Evolutionary conservation across 2,888 invertebrate genomes (phyloP).

Genomic region (Amblyteles armatorius): DNA sequence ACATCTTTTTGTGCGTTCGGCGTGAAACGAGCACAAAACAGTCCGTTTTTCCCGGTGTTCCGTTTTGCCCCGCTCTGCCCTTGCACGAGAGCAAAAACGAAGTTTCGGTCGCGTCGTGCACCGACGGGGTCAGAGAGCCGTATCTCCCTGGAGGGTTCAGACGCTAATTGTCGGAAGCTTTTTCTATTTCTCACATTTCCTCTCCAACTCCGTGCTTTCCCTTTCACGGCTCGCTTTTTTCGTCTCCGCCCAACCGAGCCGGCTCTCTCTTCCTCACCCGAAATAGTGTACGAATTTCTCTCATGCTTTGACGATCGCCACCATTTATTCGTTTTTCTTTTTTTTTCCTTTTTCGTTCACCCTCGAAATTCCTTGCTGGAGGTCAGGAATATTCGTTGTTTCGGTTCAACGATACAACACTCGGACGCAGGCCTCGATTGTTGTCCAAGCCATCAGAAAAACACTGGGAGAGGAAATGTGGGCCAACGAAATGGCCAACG

Average conservation of each 20-base stretch:
- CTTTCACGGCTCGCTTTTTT: constrained; percentile 26
- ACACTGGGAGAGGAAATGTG: neutral
- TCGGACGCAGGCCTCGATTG: constrained; percentile 16
- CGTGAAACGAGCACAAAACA: neutral
- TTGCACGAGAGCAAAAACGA: constrained; percentile 20
- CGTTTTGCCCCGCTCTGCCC: neutral
- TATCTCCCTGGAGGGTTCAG: constrained; percentile 49
- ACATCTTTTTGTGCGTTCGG: neutral
- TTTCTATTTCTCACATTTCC: constrained; percentile 41
- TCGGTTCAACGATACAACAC: constrained; percentile 21
- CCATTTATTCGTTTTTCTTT: constrained; percentile 3
- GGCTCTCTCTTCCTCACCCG: neutral
- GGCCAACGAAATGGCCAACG: constrained; percentile 12
- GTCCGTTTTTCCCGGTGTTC: neutral
- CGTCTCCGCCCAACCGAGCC: constrained; percentile 22
- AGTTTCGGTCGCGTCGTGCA: constrained; percentile 15
- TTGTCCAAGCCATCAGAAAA: constrained; percentile 26
- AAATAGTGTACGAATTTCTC: constrained; percentile 19
- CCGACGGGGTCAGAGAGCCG: constrained; percentile 11
- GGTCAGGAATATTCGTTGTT: constrained; percentile 15
- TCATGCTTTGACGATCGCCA: neutral
- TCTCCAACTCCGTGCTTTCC: constrained; percentile 11
- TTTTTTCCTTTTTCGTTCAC: neutral
- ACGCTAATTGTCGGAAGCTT: constrained; percentile 58
- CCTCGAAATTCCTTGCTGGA: neutral